Conservation (phyloP, 2,888 invertebrate species). For the Polylopha cassiicola region DNA sequence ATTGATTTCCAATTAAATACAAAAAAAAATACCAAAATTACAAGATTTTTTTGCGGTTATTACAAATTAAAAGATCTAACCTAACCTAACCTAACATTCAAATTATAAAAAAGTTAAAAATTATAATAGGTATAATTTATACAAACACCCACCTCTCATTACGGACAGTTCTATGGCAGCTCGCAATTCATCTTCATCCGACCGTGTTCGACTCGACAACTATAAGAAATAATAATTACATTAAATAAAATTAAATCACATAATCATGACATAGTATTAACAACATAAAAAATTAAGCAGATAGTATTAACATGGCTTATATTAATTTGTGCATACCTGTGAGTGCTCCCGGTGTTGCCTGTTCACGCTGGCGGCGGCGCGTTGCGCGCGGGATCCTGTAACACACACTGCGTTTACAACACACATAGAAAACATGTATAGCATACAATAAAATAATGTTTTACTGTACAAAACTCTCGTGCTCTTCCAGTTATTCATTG, state of each 20-base stretch:
- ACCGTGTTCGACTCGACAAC: slow-evolving; percentile 8
- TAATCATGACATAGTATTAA: background rate
- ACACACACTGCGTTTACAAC: background rate
- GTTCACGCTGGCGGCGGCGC: slow-evolving; percentile 35
- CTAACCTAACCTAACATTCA: too few species aligned
- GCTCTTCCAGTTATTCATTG: too few species aligned
- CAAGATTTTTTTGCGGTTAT: too few species aligned
- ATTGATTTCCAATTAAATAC: too few species aligned
- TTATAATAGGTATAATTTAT: background rate
- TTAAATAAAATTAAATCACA: slow-evolving; percentile 32
- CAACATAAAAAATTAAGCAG: background rate
- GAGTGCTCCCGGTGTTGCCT: slow-evolving; percentile 29
- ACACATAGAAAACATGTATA: background rate
- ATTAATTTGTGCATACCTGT: slow-evolving; percentile 25
- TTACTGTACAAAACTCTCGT: too few species aligned
- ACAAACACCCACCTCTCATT: slow-evolving; percentile 43
- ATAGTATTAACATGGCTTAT: slow-evolving; percentile 16
- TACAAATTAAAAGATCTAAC: too few species aligned
- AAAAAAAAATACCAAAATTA: too few species aligned
- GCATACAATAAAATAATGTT: background rate
- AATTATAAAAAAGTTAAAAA: background rate
- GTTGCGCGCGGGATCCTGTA: slow-evolving; percentile 52
- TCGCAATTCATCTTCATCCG: slow-evolving; percentile 52
- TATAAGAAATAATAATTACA: slow-evolving; percentile 24
- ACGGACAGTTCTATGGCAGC: slow-evolving; percentile 62